phyloP scores from a whole-genome alignment of 2,888 invertebrate genomes.

The Agrotis ipsilon region DNA sequence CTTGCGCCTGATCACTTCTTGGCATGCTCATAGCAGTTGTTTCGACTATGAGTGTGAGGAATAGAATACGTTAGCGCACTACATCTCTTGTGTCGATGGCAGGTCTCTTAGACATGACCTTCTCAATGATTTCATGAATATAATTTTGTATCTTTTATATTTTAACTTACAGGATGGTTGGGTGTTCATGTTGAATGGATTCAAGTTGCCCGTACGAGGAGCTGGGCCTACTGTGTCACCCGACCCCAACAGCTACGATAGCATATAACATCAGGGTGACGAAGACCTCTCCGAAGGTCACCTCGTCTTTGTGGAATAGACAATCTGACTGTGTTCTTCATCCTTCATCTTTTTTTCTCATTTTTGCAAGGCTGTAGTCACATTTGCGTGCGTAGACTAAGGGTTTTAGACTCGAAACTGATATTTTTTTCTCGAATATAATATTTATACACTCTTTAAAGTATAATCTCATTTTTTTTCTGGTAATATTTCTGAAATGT shows the following conservation, averaged over 20 bases:
- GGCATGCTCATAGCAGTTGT: no score
- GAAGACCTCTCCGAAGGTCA: slow-evolving; percentile 80
- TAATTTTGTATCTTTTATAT: background rate
- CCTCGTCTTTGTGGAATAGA: slow-evolving; percentile 83
- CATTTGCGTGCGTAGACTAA: slow-evolving; percentile 28
- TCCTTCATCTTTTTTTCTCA: slow-evolving; percentile 36
- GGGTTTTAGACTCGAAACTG: slow-evolving; percentile 2
- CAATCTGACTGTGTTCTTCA: slow-evolving; percentile 53
- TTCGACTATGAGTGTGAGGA: no score
- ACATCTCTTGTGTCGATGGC: no score
- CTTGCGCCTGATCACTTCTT: no score
- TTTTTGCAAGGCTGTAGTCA: slow-evolving; percentile 41
- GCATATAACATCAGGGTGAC: slow-evolving; percentile 87
- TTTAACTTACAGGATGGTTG: slow-evolving; percentile 92
- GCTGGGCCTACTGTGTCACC: slow-evolving; percentile 79
- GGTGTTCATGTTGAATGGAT: slow-evolving; percentile 91
- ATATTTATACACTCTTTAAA: background rate
- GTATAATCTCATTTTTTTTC: slow-evolving; percentile 1
- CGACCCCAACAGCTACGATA: slow-evolving; percentile 89
- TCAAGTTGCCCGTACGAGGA: slow-evolving; percentile 86
- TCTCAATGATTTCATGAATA: no score
- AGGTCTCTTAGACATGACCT: no score
- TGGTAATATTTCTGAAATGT: background rate
- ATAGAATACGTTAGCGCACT: no score
- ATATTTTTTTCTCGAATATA: slow-evolving; percentile 4